Conservation (phyloP, 2,888 invertebrate species). For the Lysandra coridon region DNA sequence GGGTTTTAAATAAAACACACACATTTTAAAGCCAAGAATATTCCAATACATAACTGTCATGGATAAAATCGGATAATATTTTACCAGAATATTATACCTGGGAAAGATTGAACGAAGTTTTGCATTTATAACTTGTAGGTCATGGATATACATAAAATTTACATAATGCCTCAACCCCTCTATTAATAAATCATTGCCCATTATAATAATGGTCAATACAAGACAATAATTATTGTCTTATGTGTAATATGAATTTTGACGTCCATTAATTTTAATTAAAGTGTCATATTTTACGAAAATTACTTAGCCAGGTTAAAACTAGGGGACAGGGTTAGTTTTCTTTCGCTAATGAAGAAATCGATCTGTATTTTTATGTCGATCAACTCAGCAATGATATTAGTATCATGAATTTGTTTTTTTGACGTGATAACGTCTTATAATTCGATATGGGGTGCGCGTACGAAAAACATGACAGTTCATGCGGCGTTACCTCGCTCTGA, state of each 20-base stretch:
- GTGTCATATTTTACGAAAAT: not conserved
- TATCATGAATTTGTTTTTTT: too few relatives aligned
- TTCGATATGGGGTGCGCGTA: too few relatives aligned
- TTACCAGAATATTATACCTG: conserved; percentile 12
- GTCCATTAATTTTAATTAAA: not conserved
- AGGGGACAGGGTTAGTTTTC: too few relatives aligned
- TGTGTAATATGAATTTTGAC: not conserved
- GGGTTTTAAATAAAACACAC: not conserved
- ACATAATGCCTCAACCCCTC: not conserved
- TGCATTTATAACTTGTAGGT: conserved; percentile 4
- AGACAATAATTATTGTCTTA: not conserved
- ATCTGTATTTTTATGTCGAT: too few relatives aligned
- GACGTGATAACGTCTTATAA: too few relatives aligned
- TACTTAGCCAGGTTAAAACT: too few relatives aligned
- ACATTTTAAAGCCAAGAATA: not conserved
- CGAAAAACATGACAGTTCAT: too few relatives aligned
- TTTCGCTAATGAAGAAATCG: too few relatives aligned
- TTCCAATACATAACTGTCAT: conserved; percentile 10
- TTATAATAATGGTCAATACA: too few relatives aligned
- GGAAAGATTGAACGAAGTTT: conserved; percentile 3
- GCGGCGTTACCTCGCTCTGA: too few relatives aligned
- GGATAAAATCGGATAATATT: conserved; percentile 21
- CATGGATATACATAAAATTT: not conserved
- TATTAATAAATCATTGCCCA: not conserved
- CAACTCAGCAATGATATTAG: too few relatives aligned